phyloP scores from a whole-genome alignment of 2,797 vertebrate species.

The Sebastiscus albofasciatus region DNA sequence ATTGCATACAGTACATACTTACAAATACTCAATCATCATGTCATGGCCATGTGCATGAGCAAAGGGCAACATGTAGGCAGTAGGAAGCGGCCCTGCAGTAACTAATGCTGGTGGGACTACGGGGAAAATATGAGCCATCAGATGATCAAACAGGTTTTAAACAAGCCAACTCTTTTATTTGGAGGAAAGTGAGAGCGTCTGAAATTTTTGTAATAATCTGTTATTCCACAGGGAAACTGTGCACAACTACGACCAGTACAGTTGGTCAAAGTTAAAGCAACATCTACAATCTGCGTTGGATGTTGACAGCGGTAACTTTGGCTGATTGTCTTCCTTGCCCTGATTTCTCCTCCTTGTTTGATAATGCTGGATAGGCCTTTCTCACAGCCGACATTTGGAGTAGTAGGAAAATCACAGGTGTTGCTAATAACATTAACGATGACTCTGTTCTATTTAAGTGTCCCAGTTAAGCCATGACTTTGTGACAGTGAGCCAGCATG shows the following conservation, averaged over 20 bases:
- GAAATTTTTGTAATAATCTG: background rate
- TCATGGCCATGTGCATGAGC: conserved; percentile 23
- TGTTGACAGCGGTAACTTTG: background rate
- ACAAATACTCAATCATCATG: conserved; percentile 40
- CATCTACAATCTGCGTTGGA: background rate
- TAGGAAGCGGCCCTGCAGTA: background rate
- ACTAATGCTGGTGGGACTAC: background rate
- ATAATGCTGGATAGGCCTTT: background rate
- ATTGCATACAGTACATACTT: conserved; percentile 43
- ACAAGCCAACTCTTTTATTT: background rate
- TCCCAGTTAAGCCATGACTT: no score
- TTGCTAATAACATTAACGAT: no score
- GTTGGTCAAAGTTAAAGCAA: background rate
- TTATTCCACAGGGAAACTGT: background rate
- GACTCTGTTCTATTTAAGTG: no score
- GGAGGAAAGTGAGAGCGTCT: background rate
- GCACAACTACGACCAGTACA: background rate
- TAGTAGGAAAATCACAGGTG: no score
- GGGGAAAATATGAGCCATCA: background rate
- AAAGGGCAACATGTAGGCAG: conserved; percentile 9
- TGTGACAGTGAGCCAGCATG: background rate
- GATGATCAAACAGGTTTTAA: background rate
- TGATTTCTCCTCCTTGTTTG: background rate
- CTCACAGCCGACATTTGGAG: background rate
- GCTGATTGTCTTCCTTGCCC: background rate